phyloP scores from a whole-genome alignment of 1,140 invertebrate species.

The Drosophila gunungcola region DNA sequence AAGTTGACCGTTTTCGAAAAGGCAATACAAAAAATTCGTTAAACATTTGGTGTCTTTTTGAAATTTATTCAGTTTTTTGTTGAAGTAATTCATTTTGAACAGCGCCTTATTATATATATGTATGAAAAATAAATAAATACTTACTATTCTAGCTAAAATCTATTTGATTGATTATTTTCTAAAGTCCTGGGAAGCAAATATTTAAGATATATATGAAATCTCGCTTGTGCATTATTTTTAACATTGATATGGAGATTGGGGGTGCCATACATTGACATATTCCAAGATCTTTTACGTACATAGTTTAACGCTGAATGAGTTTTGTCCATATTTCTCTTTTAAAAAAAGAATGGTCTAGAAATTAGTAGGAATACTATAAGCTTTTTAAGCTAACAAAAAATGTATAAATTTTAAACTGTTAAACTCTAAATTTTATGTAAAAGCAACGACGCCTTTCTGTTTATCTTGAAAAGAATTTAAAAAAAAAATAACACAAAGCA shows the following conservation, averaged over 20 bases:
- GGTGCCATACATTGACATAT: neutral
- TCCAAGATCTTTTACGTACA: neutral
- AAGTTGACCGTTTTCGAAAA: neutral
- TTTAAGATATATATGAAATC: slow-evolving; percentile 1
- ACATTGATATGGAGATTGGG: slow-evolving; percentile 46
- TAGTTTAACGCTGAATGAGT: neutral
- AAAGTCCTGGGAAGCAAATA: slow-evolving; percentile 5
- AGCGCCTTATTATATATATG: neutral
- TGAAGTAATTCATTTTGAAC: neutral
- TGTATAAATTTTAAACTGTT: neutral
- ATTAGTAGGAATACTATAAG: neutral
- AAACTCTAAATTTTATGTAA: no score
- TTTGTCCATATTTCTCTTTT: neutral
- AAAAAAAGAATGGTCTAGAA: neutral
- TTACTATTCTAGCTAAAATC: slow-evolving; percentile 13
- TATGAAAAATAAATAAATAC: slow-evolving; percentile 22
- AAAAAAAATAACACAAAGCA: no score
- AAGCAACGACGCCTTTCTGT: no score
- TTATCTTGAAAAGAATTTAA: no score
- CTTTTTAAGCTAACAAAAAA: no score
- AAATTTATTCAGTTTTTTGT: slow-evolving; percentile 18
- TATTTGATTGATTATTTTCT: neutral
- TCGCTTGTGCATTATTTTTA: slow-evolving; percentile 39
- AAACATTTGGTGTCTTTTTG: no score
- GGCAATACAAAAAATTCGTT: neutral